A percentile compares a stretch with the other conserved stretches of the same genome.
Conservation (phyloP, 2,797 vertebrate species). For the Leptodactylus fallax region DNA sequence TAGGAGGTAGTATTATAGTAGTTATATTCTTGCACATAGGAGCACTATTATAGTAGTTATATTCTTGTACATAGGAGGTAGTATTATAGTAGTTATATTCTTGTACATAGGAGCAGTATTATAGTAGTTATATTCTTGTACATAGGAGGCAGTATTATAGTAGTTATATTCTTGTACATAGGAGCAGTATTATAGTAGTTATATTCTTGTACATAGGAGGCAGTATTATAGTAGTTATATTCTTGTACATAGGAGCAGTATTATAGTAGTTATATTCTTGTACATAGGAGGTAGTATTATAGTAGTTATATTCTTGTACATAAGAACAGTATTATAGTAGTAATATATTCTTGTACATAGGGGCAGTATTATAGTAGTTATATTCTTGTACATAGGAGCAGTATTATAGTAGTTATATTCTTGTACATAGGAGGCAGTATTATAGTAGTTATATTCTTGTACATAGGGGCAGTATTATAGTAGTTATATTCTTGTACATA, state of each 20-base stretch:
- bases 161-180: slow-evolving; percentile 12
- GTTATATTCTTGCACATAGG: too few relatives aligned
- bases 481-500: not conserved
- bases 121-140: slow-evolving; percentile 1
- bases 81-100: not conserved
- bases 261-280: slow-evolving; percentile 14
- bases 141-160: slow-evolving; percentile 15
- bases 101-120: not conserved
- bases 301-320: not conserved
- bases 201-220: not conserved
- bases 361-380: not conserved
- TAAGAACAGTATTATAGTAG: not conserved
- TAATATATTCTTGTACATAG: slow-evolving; percentile 9
- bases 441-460: slow-evolving; percentile 7
- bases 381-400: slow-evolving; percentile 4
- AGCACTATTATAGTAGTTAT: too few relatives aligned
- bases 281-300: slow-evolving; percentile 3
- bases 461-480: not conserved
- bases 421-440: slow-evolving; percentile 8
- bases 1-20: too few relatives aligned
- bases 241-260: not conserved
- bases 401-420: slow-evolving; percentile 22
- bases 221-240: slow-evolving; percentile 3
- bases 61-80: not conserved
- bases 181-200: slow-evolving; percentile 12